Evolutionary conservation across 1,140 invertebrate genomes (phyloP).

Genomic region (Pomacea maculata): DNA sequence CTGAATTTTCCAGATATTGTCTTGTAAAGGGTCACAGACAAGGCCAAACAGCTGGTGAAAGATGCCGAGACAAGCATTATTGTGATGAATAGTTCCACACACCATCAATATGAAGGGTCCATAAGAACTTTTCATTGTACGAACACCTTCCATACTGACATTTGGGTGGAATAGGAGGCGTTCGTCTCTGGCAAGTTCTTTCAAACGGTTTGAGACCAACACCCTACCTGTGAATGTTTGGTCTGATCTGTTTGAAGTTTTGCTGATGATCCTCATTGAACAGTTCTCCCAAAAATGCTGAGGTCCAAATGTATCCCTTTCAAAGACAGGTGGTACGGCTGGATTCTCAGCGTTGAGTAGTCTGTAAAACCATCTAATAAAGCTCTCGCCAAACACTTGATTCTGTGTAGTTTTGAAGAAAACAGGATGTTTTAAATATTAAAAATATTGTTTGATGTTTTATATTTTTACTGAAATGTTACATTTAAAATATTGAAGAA

Average conservation of each 20-base stretch:
- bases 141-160: conserved; percentile 67
- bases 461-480: too few species aligned
- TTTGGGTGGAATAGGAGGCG: conserved; percentile 73
- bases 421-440: too few species aligned
- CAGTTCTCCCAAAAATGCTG: conserved; percentile 72
- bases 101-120: conserved; percentile 72
- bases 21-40: conserved; percentile 69
- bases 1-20: conserved; percentile 75
- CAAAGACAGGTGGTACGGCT: background rate
- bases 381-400: conserved; percentile 68
- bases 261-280: conserved; percentile 47
- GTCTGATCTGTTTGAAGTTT: conserved; percentile 34
- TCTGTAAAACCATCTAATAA: conserved; percentile 72
- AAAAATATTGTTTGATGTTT: too few species aligned
- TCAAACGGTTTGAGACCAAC: conserved; percentile 59
- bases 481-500: too few species aligned
- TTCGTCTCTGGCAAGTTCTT: conserved; percentile 63
- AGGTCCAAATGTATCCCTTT: conserved; percentile 59
- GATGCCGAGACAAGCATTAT: conserved; percentile 67
- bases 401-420: conserved; percentile 37
- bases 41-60: conserved; percentile 75
- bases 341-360: conserved; percentile 67
- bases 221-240: conserved; percentile 39
- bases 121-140: conserved; percentile 70
- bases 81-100: conserved; percentile 72